These are phyloP conservation scores for Caenorhabditis plicata DNA, from an alignment of 2,888 invertebrate species.

Conservation along the genomic window DNA sequence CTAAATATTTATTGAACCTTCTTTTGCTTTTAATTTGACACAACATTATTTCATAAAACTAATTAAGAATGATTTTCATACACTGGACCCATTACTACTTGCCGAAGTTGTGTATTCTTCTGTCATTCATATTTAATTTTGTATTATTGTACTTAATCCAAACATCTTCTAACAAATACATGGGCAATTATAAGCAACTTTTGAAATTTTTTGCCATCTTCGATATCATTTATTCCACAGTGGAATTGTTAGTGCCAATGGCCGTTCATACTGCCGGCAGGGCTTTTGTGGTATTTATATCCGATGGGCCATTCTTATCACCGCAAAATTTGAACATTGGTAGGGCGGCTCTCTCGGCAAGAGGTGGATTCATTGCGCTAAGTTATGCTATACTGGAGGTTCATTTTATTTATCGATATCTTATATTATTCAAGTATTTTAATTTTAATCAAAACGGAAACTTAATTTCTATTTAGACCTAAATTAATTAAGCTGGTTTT, in stretches of 20 bases:
- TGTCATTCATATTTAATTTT: slow-evolving; percentile 17
- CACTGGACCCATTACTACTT: slow-evolving; percentile 22
- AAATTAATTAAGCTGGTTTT: too few species aligned
- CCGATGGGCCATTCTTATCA: slow-evolving; percentile 22
- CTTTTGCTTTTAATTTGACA: too few species aligned
- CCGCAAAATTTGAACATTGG: not conserved
- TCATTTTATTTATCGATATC: slow-evolving; percentile 23
- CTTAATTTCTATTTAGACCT: too few species aligned
- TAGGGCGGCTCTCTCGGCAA: slow-evolving; percentile 13
- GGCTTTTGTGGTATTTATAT: slow-evolving; percentile 22
- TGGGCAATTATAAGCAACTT: slow-evolving; percentile 21
- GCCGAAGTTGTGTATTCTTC: slow-evolving; percentile 9
- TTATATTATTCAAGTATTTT: slow-evolving; percentile 15
- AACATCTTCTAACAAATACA: slow-evolving; percentile 6
- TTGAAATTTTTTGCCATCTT: slow-evolving; percentile 22
- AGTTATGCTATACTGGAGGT: slow-evolving; percentile 19
- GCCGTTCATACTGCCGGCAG: slow-evolving; percentile 24
- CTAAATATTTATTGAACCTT: too few species aligned
- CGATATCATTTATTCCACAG: slow-evolving; percentile 19
- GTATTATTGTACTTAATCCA: slow-evolving; percentile 10
- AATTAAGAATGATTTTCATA: too few species aligned
- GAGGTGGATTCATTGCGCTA: slow-evolving; percentile 19
- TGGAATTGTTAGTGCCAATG: slow-evolving; percentile 19
- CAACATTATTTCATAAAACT: too few species aligned
- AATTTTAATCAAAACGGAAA: too few species aligned